Conservation (phyloP, 1,140 invertebrate species). For the Cydia splendana region DNA sequence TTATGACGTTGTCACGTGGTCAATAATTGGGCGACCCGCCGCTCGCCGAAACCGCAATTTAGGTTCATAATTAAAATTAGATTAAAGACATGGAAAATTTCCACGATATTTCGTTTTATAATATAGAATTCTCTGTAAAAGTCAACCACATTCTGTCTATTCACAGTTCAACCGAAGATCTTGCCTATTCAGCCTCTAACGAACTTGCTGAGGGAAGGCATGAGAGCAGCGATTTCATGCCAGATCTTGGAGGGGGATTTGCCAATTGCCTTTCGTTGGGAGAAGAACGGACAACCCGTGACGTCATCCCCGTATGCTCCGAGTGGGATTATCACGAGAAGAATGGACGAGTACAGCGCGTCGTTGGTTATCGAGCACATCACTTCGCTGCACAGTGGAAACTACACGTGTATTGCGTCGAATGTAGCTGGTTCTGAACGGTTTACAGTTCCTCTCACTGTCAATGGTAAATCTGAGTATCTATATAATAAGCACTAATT, state of each 20-base stretch:
- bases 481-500: neutral
- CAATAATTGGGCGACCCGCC: constrained; percentile 26
- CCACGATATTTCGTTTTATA: neutral
- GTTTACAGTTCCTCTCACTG: constrained; percentile 88
- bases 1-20: constrained; percentile 32
- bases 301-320: constrained; percentile 76
- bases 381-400: constrained; percentile 89
- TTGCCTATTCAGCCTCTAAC: constrained; percentile 91
- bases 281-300: constrained; percentile 87
- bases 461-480: constrained; percentile 85
- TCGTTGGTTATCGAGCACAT: constrained; percentile 94
- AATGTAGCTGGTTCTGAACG: constrained; percentile 90
- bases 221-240: constrained; percentile 95
- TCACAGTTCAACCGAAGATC: constrained; percentile 92
- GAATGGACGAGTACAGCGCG: constrained; percentile 92
- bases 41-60: constrained; percentile 20
- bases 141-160: constrained; percentile 40
- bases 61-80: constrained; percentile 30
- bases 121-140: neutral
- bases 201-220: constrained; percentile 91
- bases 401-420: constrained; percentile 93
- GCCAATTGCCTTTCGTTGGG: constrained; percentile 93
- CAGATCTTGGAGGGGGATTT: constrained; percentile 96
- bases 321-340: constrained; percentile 81
- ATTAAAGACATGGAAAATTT: constrained; percentile 10